These are phyloP conservation scores for Monochamus saltuarius DNA, from an alignment of 1,140 invertebrate species.

Conservation along the genomic window DNA sequence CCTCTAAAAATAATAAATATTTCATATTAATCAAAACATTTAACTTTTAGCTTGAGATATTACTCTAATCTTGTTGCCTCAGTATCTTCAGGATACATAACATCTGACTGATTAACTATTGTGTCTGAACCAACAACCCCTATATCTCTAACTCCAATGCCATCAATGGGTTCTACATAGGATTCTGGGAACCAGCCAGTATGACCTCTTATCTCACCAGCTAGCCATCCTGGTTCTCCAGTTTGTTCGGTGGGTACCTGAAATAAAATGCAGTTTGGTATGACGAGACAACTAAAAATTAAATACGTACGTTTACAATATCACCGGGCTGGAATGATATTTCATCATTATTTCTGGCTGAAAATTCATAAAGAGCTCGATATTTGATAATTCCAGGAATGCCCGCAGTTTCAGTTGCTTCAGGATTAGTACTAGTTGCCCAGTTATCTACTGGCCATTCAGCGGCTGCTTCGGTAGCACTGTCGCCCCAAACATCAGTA, in stretches of 20 bases:
- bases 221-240: constrained; percentile 96
- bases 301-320: constrained; percentile 73
- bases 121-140: constrained; percentile 16
- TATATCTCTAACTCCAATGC: constrained; percentile 37
- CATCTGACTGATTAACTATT: constrained; percentile 5
- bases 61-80: constrained; percentile 52
- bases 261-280: constrained; percentile 26
- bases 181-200: constrained; percentile 98
- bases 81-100: constrained; percentile 27
- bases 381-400: constrained; percentile 68
- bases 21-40: constrained; percentile 1
- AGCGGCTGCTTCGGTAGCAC: constrained; percentile 4
- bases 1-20: constrained; percentile 48
- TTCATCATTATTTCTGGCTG: constrained; percentile 89
- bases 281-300: constrained; percentile 1
- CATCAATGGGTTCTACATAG: constrained; percentile 84
- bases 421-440: constrained; percentile 41
- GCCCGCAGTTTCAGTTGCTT: constrained; percentile 44
- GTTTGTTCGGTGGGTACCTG: constrained; percentile 80
- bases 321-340: constrained; percentile 93
- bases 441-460: constrained; percentile 58
- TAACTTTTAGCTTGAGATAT: constrained; percentile 29
- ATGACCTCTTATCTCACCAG: constrained; percentile 84
- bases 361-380: constrained; percentile 91
- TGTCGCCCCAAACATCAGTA: constrained; percentile 49